Evolutionary conservation across 2,888 invertebrate species (phyloP).

Genomic region (Macrosoma leucophasiata): DNA sequence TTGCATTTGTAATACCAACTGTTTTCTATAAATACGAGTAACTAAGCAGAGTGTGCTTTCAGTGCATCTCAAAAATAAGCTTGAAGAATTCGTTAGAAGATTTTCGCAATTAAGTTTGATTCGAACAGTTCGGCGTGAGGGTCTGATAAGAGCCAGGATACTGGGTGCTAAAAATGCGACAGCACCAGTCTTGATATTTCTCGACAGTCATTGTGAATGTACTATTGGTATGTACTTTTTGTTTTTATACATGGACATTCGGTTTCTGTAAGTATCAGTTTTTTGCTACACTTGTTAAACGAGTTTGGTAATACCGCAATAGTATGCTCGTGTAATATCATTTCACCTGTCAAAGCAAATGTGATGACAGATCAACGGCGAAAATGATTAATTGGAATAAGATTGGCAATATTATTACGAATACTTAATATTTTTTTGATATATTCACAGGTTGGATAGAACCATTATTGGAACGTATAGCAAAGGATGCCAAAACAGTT

Average conservation of each 20-base stretch:
- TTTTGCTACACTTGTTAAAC: too few relatives aligned
- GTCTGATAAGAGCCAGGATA: conserved; percentile 93
- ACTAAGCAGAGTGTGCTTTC: conserved; percentile 28
- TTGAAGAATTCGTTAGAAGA: conserved; percentile 89
- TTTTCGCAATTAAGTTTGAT: conserved; percentile 92
- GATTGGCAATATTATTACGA: neutral
- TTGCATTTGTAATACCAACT: too few relatives aligned
- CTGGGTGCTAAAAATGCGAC: conserved; percentile 85
- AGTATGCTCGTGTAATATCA: too few relatives aligned
- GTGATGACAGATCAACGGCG: neutral
- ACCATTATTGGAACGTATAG: conserved; percentile 88
- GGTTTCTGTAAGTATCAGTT: too few relatives aligned
- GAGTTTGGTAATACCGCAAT: too few relatives aligned
- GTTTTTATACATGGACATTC: too few relatives aligned
- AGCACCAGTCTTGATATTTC: conserved; percentile 90
- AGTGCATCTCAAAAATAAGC: conserved; percentile 89
- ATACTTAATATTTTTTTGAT: conserved; percentile 22
- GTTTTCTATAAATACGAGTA: too few relatives aligned
- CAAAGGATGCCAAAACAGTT: conserved; percentile 83
- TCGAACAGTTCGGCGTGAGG: conserved; percentile 88
- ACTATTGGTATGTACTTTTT: conserved; percentile 86
- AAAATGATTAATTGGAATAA: neutral
- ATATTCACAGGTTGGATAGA: conserved; percentile 96
- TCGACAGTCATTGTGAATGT: conserved; percentile 98
- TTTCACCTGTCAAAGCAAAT: conserved; percentile 1